Evolutionary conservation across 2,888 invertebrate genomes (phyloP), one percentile per base, ranked within the genome.

Genomic region (Calliscelio sp.): DNA sequence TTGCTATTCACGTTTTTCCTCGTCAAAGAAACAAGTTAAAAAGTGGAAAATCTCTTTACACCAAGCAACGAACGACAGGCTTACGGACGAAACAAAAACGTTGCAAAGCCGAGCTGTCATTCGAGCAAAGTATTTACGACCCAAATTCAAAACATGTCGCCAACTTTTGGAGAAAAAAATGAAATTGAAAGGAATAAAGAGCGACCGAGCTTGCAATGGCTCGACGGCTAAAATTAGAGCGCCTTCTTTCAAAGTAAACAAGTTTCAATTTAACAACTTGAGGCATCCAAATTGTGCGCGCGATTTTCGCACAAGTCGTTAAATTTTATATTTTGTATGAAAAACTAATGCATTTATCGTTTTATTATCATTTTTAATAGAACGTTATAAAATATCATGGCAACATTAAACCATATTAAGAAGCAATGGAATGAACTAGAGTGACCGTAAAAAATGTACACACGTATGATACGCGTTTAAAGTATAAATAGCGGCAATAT

Each of bases 221-320:
- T 4, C 18, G 11, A 10, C 16, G 18, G 18, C 18, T 46, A 46
- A 46, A 46, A 46, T 46, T 46, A 46, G 53, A 68, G 22, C 49
- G 68, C 24, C 53, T 66, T 25, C 38, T 22, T 68, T 38, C 20
- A 51, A 53, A 53, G 18, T 68, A 68, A 68, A 68, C 53, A 53
- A 41, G 49, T 49, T 65, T 49, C 32, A 49, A 65, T 49, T 49
- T 35, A 65, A 65, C 35, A 35, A 35, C 20, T 22, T 22, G 49
- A 32, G 46, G 7, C 46, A 32, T 51, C 24, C 20, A n/a, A 65
- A 65, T 32, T 10, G n/a, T 32, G 35, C 44, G 28, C 16, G 35
- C 5, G 44, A 10, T 28, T 65, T n/a, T 49, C 18, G 22, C 18
- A 22, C 7, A 25, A 20, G 4, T 32, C 32, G 65, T 49, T 65